phyloP scores from a whole-genome alignment of 2,797 vertebrate genomes.

The Neopelma chrysocephalum region DNA sequence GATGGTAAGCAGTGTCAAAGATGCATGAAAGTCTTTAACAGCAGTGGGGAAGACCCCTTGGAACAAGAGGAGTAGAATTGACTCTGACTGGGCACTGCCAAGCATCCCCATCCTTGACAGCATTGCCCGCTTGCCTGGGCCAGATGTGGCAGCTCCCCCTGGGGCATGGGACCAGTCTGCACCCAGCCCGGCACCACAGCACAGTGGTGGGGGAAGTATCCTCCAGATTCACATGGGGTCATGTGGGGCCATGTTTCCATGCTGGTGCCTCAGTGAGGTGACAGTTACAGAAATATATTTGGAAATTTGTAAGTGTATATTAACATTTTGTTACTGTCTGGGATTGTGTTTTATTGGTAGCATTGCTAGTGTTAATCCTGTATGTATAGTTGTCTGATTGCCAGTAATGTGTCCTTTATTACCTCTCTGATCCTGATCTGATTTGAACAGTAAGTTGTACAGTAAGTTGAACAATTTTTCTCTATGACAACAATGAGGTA shows the following conservation, averaged over 20 bases:
- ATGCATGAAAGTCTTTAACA: neutral
- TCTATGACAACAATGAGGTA: neutral
- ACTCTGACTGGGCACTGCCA: neutral
- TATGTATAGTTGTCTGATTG: neutral
- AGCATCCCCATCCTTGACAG: no score
- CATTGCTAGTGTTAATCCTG: neutral
- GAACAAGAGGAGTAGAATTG: neutral
- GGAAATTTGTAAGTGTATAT: neutral
- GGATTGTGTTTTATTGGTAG: neutral
- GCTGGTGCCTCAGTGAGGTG: fast-evolving
- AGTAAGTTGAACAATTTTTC: neutral
- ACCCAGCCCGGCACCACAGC: neutral
- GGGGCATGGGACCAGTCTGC: neutral
- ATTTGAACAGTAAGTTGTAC: neutral
- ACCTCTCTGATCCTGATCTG: neutral
- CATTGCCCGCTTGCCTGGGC: neutral
- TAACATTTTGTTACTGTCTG: neutral
- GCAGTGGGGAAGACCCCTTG: neutral
- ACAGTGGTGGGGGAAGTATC: neutral
- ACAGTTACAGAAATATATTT: neutral
- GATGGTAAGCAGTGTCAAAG: neutral
- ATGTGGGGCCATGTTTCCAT: no score
- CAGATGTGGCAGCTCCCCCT: neutral
- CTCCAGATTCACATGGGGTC: neutral
- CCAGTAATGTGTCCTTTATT: neutral